These are phyloP conservation scores for Equus przewalskii DNA, from an alignment of 2,113 vertebrate species.

Conservation along the genomic window DNA sequence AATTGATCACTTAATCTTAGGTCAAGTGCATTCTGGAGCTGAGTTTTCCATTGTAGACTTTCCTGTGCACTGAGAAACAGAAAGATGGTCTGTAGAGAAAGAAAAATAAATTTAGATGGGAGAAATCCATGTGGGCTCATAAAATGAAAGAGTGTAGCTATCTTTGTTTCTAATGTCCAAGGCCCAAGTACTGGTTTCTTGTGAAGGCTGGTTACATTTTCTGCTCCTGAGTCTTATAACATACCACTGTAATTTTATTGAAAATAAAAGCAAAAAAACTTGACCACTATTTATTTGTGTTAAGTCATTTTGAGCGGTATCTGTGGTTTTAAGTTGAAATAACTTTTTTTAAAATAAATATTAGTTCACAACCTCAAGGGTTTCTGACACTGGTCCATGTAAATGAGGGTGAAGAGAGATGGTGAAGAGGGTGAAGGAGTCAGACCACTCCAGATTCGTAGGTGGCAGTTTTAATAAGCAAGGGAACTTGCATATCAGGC, in stretches of 20 bases:
- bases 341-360: background rate
- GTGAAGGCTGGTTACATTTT: background rate
- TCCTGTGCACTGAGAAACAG: background rate
- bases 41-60: background rate
- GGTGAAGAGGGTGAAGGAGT: background rate
- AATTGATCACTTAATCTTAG: background rate
- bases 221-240: background rate
- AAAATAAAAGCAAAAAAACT: background rate
- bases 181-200: background rate
- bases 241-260: background rate
- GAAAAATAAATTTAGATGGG: background rate
- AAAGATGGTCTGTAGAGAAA: background rate
- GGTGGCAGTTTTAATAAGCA: no score
- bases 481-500: no score
- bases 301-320: no score
- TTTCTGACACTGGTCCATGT: no score
- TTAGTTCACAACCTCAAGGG: background rate
- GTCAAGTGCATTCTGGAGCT: background rate
- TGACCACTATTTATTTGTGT: background rate
- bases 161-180: background rate
- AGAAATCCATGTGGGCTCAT: background rate
- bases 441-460: no score
- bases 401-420: background rate
- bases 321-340: background rate
- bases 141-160: background rate